phyloP scores from a whole-genome alignment of 2,797 vertebrate species.

The Paedocypris micromegethes region DNA sequence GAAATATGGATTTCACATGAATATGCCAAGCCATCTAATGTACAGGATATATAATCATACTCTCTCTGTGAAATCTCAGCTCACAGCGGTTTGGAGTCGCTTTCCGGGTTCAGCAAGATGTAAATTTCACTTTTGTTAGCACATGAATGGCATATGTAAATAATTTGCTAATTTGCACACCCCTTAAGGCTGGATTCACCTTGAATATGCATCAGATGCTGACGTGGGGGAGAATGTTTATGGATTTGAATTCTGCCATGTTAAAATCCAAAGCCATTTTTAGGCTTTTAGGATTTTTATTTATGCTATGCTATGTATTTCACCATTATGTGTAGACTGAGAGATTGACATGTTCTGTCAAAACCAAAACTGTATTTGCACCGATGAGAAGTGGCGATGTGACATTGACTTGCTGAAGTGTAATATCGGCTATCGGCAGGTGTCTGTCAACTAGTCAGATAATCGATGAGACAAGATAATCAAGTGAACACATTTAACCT shows the following conservation, averaged over 20 bases:
- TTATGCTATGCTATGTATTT: background rate
- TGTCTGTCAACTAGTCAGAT: slow-evolving; percentile 25
- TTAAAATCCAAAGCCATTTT: background rate
- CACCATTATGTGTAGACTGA: background rate
- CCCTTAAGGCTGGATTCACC: slow-evolving; percentile 17
- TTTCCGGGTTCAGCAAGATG: slow-evolving; percentile 23
- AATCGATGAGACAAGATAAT: slow-evolving; percentile 23
- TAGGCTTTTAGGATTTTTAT: background rate
- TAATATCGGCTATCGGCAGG: slow-evolving; percentile 29
- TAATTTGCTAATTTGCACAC: slow-evolving; percentile 34
- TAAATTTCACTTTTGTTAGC: slow-evolving; percentile 33
- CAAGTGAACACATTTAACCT: slow-evolving; percentile 27
- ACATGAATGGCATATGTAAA: slow-evolving; percentile 38
- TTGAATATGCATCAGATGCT: slow-evolving; percentile 26
- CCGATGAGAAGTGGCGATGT: slow-evolving; percentile 3
- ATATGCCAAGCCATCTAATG: slow-evolving; percentile 9
- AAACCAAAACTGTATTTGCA: slow-evolving; percentile 11
- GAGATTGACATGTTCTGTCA: slow-evolving; percentile 9
- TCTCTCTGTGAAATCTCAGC: slow-evolving; percentile 2
- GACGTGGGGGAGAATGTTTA: slow-evolving; percentile 27
- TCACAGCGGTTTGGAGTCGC: slow-evolving; percentile 16
- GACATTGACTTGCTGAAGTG: slow-evolving; percentile 17
- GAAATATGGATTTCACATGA: slow-evolving; percentile 28
- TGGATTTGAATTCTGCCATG: slow-evolving; percentile 23
- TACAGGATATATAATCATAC: slow-evolving; percentile 5